Conservation (phyloP, 2,113 vertebrate genomes). For the Rhabdomys dilectus region DNA sequence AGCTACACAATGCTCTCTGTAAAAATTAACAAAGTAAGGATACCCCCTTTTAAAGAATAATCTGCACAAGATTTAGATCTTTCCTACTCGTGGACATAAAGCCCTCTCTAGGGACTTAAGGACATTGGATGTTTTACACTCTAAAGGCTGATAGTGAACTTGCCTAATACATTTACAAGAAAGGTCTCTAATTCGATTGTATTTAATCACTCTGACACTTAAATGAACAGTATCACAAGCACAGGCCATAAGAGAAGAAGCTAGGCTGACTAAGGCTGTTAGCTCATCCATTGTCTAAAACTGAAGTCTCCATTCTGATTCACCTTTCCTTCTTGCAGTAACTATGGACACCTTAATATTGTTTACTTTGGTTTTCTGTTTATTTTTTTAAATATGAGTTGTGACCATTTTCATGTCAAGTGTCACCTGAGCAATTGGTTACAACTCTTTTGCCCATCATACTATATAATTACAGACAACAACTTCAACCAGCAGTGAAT, state of each 20-base stretch:
- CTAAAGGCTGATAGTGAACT: background rate
- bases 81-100: background rate
- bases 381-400: background rate
- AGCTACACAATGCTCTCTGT: background rate
- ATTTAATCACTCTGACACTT: background rate
- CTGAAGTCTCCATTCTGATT: background rate
- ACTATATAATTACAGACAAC: background rate
- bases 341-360: background rate
- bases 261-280: background rate
- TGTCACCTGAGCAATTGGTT: background rate
- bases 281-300: background rate
- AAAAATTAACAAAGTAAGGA: background rate
- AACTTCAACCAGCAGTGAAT: background rate
- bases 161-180: background rate
- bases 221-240: background rate
- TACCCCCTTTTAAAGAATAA: background rate
- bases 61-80: background rate
- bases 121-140: background rate
- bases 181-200: background rate
- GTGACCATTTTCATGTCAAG: background rate
- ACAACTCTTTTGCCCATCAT: background rate
- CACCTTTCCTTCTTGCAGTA: background rate
- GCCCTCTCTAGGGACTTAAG: background rate
- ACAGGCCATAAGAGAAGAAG: background rate
- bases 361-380: background rate